A percentile compares a stretch with the other conserved stretches of the same genome.
These are phyloP conservation scores for Micromussa lordhowensis DNA, from an alignment of 92 coral and sea anemone species.

Conservation along the genomic window DNA sequence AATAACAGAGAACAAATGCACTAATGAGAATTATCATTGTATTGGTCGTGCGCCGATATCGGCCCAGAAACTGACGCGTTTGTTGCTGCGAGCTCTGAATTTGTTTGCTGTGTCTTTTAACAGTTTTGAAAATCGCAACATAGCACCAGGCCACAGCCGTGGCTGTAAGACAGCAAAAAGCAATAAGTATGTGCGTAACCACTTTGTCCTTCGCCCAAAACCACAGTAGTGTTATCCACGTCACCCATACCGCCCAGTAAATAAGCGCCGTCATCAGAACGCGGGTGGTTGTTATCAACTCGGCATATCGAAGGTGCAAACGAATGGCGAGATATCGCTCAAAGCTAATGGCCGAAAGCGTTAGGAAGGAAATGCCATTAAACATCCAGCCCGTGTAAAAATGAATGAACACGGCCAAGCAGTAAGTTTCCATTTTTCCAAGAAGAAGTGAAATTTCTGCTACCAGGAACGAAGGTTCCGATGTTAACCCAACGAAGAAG, in stretches of 20 bases:
- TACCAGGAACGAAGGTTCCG: conserved; percentile 23
- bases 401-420: conserved; percentile 22
- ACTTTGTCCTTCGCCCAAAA: conserved; percentile 22
- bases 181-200: not conserved
- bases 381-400: conserved; percentile 41
- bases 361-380: conserved; percentile 36
- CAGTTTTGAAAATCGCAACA: conserved; percentile 19
- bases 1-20: conserved; percentile 19
- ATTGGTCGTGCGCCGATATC: conserved; percentile 21
- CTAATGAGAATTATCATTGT: conserved; percentile 23
- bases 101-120: conserved; percentile 21
- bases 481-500: conserved; percentile 21
- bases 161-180: conserved; percentile 6
- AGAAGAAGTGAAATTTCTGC: conserved; percentile 31
- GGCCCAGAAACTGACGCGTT: not conserved
- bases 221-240: conserved; percentile 35
- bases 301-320: conserved; percentile 38
- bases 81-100: not conserved
- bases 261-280: conserved; percentile 14
- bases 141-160: not conserved
- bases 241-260: conserved; percentile 38
- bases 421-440: conserved; percentile 14
- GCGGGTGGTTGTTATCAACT: conserved; percentile 32
- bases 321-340: conserved; percentile 49
- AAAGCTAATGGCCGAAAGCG: conserved; percentile 27